Conservation (phyloP, 2,797 vertebrate genomes). For the Brotula barbata region DNA sequence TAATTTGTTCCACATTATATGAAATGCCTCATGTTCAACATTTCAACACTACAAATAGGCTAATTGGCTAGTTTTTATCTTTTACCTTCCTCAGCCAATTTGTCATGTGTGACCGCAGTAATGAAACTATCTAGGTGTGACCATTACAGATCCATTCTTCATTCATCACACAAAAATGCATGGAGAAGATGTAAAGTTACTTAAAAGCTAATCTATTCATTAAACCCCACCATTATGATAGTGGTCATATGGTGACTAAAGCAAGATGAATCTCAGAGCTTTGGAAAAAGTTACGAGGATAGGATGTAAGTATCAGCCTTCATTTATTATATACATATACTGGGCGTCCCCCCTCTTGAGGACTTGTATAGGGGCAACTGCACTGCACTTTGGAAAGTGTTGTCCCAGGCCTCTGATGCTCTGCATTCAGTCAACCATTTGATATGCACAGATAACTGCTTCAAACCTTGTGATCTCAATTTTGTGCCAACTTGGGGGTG, state of each 20-base stretch:
- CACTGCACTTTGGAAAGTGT: constrained; percentile 62
- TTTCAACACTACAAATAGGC: constrained; percentile 50
- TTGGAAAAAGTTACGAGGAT: constrained; percentile 99
- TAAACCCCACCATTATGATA: constrained; percentile 99
- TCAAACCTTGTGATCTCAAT: not conserved
- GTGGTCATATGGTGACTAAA: constrained; percentile 99
- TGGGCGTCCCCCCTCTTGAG: constrained; percentile 97
- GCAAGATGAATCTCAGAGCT: constrained; percentile 99
- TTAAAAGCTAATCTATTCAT: constrained; percentile 99
- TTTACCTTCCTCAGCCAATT: constrained; percentile 56
- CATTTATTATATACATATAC: constrained; percentile 95
- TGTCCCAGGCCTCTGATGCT: constrained; percentile 11
- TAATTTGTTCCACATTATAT: constrained; percentile 40
- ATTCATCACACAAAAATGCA: constrained; percentile 90
- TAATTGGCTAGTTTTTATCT: constrained; percentile 39
- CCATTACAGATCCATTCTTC: constrained; percentile 72
- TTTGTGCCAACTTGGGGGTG: constrained; percentile 8
- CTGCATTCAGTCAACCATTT: constrained; percentile 19
- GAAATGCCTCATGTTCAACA: constrained; percentile 56
- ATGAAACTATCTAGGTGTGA: constrained; percentile 68
- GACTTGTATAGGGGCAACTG: constrained; percentile 99
- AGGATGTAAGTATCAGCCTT: constrained; percentile 99
- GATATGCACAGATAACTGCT: not conserved
- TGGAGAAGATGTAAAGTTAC: constrained; percentile 99
- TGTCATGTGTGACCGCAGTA: constrained; percentile 65